Evolutionary conservation across 2,888 invertebrate genomes (phyloP).

Genomic region (Drosophila ustulata): DNA sequence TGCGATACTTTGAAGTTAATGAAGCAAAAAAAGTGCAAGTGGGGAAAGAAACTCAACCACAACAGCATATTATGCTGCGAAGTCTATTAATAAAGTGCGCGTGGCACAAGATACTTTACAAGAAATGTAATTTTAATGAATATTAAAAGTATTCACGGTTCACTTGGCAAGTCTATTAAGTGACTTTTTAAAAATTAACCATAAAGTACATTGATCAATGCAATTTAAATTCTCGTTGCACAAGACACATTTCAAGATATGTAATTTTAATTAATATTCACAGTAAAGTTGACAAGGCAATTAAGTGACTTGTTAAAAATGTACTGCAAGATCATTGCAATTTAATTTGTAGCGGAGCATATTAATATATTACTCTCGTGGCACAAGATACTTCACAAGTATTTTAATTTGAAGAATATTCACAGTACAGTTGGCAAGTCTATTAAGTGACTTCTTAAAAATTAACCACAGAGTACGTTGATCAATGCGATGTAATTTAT

Average conservation of each 20-base stretch:
- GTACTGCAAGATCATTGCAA: too few relatives aligned
- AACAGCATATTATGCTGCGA: not conserved
- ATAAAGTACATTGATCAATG: not conserved
- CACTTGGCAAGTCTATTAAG: not conserved
- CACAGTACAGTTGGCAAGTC: not conserved
- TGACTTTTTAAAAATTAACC: not conserved
- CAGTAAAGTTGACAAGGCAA: too few relatives aligned
- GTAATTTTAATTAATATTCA: not conserved
- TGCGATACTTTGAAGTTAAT: constrained; percentile 47
- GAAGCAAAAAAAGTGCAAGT: constrained; percentile 24
- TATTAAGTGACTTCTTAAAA: not conserved
- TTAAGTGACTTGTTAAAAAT: too few relatives aligned
- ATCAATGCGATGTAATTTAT: too few relatives aligned
- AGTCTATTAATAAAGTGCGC: constrained; percentile 2
- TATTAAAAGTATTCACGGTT: not conserved
- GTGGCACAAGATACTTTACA: not conserved
- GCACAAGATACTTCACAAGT: not conserved
- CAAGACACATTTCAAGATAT: not conserved
- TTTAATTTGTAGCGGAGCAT: too few relatives aligned
- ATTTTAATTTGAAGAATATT: not conserved
- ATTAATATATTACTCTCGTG: too few relatives aligned
- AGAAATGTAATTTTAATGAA: not conserved
- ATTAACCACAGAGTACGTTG: too few relatives aligned
- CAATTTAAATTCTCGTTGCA: not conserved
- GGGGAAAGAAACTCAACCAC: constrained; percentile 1